Evolutionary conservation across 1,140 invertebrate genomes (phyloP), one percentile per base, ranked within the genome.

Genomic region (Brachionus rubens): DNA sequence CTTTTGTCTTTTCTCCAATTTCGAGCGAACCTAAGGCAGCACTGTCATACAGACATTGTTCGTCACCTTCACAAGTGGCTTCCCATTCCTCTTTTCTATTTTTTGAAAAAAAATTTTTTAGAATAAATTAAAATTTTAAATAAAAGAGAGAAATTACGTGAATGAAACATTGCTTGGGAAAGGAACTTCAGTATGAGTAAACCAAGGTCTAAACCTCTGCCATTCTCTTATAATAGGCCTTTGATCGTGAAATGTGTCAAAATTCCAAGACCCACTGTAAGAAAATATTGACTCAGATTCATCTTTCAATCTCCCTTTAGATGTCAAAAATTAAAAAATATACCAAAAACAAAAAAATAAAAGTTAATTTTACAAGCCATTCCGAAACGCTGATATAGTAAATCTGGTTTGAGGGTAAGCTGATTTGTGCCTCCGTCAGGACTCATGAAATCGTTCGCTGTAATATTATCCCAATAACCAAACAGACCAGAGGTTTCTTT

Each of bases 401-500:
- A 30, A 41, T 76, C 52, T n/a, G 72, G 48, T 7, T 76, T 76
- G 12, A 59, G 26, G 3, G 72, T 76, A 46, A 76, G 24, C 40
- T 76, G 72, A 76, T 56, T 56, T 24, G 48, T 54, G 16, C 72
- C 43, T n/a, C 72, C 72, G 30, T 76, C 72, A 1, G 72, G 72
- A 10, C 48, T 76, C 48, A 59, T 76, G 19, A 76, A 76, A 76
- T 76, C 72, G 21, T 76, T 59, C 5, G 48, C 72, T 54, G 72
- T 76, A n/a, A 76, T 56, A 54, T 76, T 76, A 47, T 59, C 52
- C 72, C 72, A 76, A 56, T 76, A 59, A 19, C 72, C 72, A 14
- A 76, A 76, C 36, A 76, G 36, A 46, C 72, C 72, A 19, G 72
- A 43, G 6, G 72, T 76, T 76, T 76, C 72, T 76, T 76, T 76